Evolutionary conservation across 2,888 invertebrate genomes (phyloP), one percentile per base, ranked within the genome.

Genomic region (Drosophila meridionalis): DNA sequence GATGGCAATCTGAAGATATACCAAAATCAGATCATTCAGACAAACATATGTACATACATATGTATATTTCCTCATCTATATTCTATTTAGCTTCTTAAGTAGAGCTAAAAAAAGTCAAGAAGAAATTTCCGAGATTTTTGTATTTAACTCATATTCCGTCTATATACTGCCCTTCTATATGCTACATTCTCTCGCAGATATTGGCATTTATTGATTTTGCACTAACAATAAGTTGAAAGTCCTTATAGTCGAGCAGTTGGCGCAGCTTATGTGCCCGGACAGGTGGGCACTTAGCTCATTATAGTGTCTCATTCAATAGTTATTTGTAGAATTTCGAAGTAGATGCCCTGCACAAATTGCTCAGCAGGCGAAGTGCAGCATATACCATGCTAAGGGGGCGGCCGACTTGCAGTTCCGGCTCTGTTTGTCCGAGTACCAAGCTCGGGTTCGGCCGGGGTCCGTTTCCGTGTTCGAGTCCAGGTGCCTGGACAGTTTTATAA

Each of bases 401-500:
- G 7, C 7, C 28, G 20, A 43, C 47, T 8, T 48, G 59, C 59
- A 48, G 11, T 59, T 48, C 48, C 48, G 59, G 59, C 47, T 28
- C n/a, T 36, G 32, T 12, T 28, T 34, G 20, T 26, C 53, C 56
- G 42, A 30, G 42, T 32, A 20, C 32, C 34, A 52, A 34, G 50
- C 50, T 45, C 55, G 55, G 55, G 40, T 12, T 34, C 26, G 48
- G 32, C 34, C 12, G n/a, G 20, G 3, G 42, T 38, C 26, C 20
- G 11, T 1, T 28, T 52, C 28, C 50, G n/a, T 14, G 28, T 47
- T 3, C 59, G 20, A 5, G 30, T 38, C 55, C 26, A 26, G 57
- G 43, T 55, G 52, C 50, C 59, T 20, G 42, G 60, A 57, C 48
- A 73, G 34, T 62, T 62, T 67, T 72, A 73, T 67, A 72, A 73